phyloP scores from a whole-genome alignment of 64 coral and sea anemone species.

The Porites australiensis region DNA sequence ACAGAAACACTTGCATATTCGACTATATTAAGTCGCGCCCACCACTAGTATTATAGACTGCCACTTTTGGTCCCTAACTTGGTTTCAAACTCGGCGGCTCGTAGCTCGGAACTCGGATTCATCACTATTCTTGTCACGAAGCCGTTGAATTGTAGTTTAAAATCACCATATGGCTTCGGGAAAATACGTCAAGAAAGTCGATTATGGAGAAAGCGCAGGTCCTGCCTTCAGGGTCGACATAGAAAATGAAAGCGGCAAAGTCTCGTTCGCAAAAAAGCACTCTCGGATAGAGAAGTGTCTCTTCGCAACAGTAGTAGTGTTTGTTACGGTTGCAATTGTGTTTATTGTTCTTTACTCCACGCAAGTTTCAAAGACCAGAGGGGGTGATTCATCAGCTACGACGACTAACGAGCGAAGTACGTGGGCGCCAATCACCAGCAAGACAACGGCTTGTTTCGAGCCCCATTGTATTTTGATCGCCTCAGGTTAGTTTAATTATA shows the following conservation, averaged over 20 bases:
- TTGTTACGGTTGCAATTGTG: conserved; percentile 1
- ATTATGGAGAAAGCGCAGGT: background rate
- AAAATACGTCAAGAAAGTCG: background rate
- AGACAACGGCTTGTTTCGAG: background rate
- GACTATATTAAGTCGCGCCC: no score
- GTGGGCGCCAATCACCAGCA: background rate
- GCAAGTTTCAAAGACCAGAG: background rate
- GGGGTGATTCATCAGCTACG: no score
- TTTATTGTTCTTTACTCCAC: background rate
- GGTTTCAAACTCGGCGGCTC: no score
- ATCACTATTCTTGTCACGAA: no score
- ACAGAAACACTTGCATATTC: no score
- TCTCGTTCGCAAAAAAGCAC: background rate
- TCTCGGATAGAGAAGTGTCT: conserved; percentile 17
- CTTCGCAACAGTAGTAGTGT: background rate
- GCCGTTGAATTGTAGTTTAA: background rate
- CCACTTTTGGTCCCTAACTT: no score
- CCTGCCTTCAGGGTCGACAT: background rate
- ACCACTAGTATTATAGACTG: no score
- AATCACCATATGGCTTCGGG: background rate
- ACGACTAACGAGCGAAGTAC: background rate
- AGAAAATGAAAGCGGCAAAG: no score
- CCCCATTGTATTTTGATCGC: background rate
- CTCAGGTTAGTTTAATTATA: background rate
- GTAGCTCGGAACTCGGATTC: no score